A percentile compares a stretch with the other conserved stretches of the same genome.
Evolutionary conservation across 1,140 invertebrate species (phyloP).

Genomic region (Lycorma delicatula): DNA sequence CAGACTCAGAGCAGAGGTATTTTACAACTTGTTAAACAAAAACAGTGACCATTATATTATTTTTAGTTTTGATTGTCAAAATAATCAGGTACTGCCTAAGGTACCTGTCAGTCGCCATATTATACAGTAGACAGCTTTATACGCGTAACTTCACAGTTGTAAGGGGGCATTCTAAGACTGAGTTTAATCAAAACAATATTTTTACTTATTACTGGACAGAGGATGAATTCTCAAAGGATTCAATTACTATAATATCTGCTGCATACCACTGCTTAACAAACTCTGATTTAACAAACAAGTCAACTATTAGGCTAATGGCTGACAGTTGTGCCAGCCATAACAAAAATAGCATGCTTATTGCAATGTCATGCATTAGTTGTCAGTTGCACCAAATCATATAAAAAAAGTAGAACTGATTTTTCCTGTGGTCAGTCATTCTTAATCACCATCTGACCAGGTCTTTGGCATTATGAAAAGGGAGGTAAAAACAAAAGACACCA

Average conservation of each 20-base stretch:
- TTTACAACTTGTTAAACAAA: not conserved
- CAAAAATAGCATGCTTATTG: conserved; percentile 12
- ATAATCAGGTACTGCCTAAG: not conserved
- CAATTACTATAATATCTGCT: conserved; percentile 30
- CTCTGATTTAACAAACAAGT: conserved; percentile 3
- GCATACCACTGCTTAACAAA: conserved; percentile 23
- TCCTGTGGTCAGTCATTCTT: conserved; percentile 30
- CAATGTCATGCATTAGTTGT: conserved; percentile 26
- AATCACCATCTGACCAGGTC: conserved; percentile 30
- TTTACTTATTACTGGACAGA: conserved; percentile 31
- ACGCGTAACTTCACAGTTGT: conserved; percentile 33
- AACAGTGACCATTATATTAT: not conserved
- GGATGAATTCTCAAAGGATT: conserved; percentile 25
- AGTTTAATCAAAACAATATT: conserved; percentile 25
- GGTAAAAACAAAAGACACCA: conserved; percentile 22
- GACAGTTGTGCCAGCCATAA: conserved; percentile 12
- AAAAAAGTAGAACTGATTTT: conserved; percentile 29
- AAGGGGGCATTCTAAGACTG: conserved; percentile 21
- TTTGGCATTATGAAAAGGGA: conserved; percentile 29
- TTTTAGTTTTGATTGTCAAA: not conserved
- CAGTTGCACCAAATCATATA: conserved; percentile 16
- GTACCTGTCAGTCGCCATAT: not conserved
- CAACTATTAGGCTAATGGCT: conserved; percentile 2
- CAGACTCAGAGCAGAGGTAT: not conserved
- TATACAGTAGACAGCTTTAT: conserved; percentile 26